Evolutionary conservation across 2,113 vertebrate species (phyloP).

Genomic region (Tetraodon nigroviridis): DNA sequence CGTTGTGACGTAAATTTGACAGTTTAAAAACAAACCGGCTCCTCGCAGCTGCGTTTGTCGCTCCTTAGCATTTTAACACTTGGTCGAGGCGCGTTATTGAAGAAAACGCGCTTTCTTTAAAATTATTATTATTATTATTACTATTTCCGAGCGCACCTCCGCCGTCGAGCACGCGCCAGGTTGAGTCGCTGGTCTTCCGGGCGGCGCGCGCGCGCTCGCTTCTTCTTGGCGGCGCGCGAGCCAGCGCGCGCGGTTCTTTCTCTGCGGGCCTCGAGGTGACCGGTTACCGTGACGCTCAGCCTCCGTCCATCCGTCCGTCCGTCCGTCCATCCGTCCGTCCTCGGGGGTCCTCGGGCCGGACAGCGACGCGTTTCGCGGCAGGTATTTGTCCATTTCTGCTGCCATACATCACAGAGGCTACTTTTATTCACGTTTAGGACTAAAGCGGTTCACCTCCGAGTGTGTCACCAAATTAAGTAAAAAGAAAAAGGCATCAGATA

Average conservation of each 20-base stretch:
- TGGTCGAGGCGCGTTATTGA: no score
- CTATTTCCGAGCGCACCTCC: constrained; percentile 8
- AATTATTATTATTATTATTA: no score
- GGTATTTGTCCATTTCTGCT: constrained; percentile 28
- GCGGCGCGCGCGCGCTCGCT: constrained; percentile 31
- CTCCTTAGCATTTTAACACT: no score
- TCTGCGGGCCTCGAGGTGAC: constrained; percentile 1
- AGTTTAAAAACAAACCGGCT: no score
- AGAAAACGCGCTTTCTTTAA: neutral
- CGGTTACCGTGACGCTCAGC: constrained; percentile 4
- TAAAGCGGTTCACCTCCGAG: neutral
- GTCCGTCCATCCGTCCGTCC: neutral
- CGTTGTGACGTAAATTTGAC: no score
- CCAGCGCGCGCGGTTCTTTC: constrained; percentile 21
- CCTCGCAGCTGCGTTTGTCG: no score
- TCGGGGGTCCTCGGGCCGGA: constrained; percentile 2
- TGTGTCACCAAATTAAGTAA: neutral
- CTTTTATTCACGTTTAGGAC: no score
- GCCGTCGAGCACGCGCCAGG: neutral
- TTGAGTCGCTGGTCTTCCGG: constrained; percentile 39
- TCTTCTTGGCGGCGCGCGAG: neutral
- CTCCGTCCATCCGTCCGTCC: neutral
- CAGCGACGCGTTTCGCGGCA: neutral
- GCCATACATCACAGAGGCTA: no score
- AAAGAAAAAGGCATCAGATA: neutral